These are phyloP conservation scores for Rhadinocentrus ornatus DNA, from an alignment of 2,797 vertebrate species.

Conservation along the genomic window DNA sequence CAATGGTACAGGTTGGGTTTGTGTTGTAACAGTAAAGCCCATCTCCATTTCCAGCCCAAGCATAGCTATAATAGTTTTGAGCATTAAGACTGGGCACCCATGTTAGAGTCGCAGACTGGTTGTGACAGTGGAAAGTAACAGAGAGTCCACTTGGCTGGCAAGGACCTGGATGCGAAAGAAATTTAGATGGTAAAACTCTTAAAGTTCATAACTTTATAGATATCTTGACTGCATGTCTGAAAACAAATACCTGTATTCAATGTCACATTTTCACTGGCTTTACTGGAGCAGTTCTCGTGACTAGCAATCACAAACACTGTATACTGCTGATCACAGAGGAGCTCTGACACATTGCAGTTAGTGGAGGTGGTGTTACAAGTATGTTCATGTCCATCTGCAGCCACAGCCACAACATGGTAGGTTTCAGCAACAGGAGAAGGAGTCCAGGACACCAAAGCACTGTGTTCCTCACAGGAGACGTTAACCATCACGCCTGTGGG, in stretches of 20 bases:
- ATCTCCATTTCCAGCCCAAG: constrained; percentile 55
- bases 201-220: background rate
- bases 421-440: constrained; percentile 66
- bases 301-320: constrained; percentile 61
- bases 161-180: constrained; percentile 64
- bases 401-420: constrained; percentile 63
- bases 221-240: background rate
- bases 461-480: constrained; percentile 54
- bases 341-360: constrained; percentile 69
- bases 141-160: constrained; percentile 75
- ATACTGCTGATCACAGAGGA: constrained; percentile 71
- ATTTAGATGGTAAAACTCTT: background rate
- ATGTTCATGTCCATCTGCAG: constrained; percentile 45
- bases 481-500: constrained; percentile 51
- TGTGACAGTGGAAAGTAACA: constrained; percentile 65
- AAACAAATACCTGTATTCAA: constrained; percentile 68
- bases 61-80: constrained; percentile 71
- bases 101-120: constrained; percentile 73
- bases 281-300: constrained; percentile 76
- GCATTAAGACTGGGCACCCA: constrained; percentile 71
- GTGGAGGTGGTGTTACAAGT: constrained; percentile 56
- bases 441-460: constrained; percentile 72
- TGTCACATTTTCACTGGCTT: constrained; percentile 56
- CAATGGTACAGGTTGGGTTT: constrained; percentile 65
- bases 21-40: constrained; percentile 70